Base-by-base conservation (phyloP, 1,140 invertebrate genomes). In the Heliconius hermathena region DNA sequence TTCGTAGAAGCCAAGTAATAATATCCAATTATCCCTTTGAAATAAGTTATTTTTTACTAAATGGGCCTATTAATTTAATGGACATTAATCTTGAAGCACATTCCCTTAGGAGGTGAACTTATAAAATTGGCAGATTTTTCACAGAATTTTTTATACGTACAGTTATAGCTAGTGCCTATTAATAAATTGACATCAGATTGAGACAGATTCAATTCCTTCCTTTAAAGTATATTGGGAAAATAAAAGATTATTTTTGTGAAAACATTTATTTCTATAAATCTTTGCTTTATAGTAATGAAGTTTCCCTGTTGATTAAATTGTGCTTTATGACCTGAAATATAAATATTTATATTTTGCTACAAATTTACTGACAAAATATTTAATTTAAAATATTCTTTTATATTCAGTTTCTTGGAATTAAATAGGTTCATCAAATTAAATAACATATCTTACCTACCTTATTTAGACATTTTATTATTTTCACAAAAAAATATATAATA, bases 101-200 rank as follows among this genome's bases (percentile, higher is more conserved):
- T 66, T 66, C 60, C 60, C 60, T 29, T 66, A 66, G 60, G 60
- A 66, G 22, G 60, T 26, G 29, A 66, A 66, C 60, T 66, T 22
- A 66, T 13, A 66, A 22, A 29, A 66, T 66, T 66, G 60, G 26
- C 60, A 8, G 60, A 66, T 13, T 26, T 29, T 66, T 66, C 60
- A 29, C 26, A 66, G 60, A 66, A 66, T 66, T 66, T n/a, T 66
- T n/a, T 66, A 9, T 22, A 57, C 11, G 8, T 57, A 8, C 11
- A 46, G 54, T 57, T 29, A 26, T 26, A 26, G n/a, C 22, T 26
- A 26, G 29, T 66, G 3, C 26, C 4, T 66, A 66, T 66, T 29
- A 66, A 4, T 66, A 57, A 57, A 57, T 22, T n/a, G 8, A 2
- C n/a, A 22, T 22, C 54, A 57, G n/a, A n/a, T n/a, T n/a, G n/a